Conservation (phyloP, 2,113 vertebrate genomes). For the Uria aalge region DNA sequence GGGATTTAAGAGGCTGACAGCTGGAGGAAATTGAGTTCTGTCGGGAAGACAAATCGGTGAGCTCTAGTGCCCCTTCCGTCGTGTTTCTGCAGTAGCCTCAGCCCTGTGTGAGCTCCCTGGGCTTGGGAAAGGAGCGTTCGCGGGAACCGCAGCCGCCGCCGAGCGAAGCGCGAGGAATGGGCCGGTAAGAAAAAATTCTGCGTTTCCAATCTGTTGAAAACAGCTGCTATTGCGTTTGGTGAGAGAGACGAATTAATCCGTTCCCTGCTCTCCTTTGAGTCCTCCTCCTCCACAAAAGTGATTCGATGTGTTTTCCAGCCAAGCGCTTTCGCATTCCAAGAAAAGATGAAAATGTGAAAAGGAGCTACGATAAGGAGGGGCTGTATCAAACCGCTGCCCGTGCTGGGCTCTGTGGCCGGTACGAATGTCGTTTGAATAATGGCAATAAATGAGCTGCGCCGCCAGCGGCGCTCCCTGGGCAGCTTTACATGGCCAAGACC, state of each 20-base stretch:
- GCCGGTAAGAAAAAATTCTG: neutral
- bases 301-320: constrained; percentile 25
- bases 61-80: neutral
- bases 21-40: neutral
- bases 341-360: neutral
- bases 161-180: neutral
- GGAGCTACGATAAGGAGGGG: neutral
- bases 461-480: neutral
- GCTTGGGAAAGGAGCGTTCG: neutral
- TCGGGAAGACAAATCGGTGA: neutral
- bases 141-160: neutral
- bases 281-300: neutral
- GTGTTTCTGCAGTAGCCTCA: neutral
- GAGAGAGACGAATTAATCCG: neutral
- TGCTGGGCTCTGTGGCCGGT: neutral
- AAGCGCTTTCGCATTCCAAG: neutral
- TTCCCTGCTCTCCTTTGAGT: neutral
- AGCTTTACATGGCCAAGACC: accelerated
- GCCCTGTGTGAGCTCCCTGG: neutral
- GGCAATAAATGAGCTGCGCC: neutral
- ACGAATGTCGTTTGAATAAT: neutral
- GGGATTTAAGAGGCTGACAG: neutral
- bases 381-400: accelerated
- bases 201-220: neutral
- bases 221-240: neutral